These are phyloP conservation scores for Aphelinus atriplicis DNA, from an alignment of 1,140 invertebrate species.

Conservation along the genomic window DNA sequence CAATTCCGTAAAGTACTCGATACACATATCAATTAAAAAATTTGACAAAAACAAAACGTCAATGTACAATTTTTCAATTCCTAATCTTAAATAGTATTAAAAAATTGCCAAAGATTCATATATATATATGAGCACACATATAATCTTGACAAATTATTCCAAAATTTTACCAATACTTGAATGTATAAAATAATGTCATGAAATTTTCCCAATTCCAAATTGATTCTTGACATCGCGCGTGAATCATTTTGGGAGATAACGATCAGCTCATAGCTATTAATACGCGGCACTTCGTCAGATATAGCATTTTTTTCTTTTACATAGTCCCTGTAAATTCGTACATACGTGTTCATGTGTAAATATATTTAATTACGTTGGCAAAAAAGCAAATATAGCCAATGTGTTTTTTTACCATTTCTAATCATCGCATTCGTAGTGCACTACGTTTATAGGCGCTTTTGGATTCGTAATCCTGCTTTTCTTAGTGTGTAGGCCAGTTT, in stretches of 20 bases:
- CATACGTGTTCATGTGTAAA: constrained; percentile 22
- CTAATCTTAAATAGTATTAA: constrained; percentile 1
- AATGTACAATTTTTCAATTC: constrained; percentile 21
- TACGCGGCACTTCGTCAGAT: constrained; percentile 24
- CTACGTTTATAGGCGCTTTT: constrained; percentile 31
- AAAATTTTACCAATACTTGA: no score
- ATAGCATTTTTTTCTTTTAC: constrained; percentile 6
- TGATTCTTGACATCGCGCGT: no score
- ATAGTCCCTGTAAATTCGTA: constrained; percentile 33
- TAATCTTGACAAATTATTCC: no score
- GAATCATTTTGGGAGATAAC: neutral
- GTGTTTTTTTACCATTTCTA: no score
- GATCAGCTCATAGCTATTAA: constrained; percentile 20
- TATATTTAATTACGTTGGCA: neutral
- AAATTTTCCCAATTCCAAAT: no score
- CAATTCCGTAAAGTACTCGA: constrained; percentile 3
- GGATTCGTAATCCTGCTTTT: neutral
- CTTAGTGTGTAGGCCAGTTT: constrained; percentile 24
- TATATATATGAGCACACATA: neutral
- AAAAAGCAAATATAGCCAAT: constrained; percentile 6
- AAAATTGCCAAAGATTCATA: constrained; percentile 7
- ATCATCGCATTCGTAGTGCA: neutral
- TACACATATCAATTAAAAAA: constrained; percentile 3
- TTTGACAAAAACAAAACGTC: constrained; percentile 17
- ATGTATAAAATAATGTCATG: no score